Evolutionary conservation across 2,888 invertebrate species (phyloP), one percentile per base, ranked within the genome.

Genomic region (Hofmannophila pseudospretella): DNA sequence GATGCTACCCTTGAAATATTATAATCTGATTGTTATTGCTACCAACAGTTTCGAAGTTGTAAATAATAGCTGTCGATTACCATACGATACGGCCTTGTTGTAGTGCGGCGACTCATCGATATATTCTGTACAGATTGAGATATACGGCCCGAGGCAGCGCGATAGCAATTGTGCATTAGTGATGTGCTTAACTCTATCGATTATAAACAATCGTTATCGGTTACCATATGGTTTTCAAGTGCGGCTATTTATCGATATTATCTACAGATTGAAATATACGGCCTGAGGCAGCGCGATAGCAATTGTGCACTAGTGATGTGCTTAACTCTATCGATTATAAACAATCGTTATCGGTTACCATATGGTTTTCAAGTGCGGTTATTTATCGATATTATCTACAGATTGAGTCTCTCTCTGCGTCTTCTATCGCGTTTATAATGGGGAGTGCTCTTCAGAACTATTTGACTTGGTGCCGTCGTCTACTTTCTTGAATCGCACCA

Each of bases 91-190:
- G 58, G 38, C 47, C 42, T 51, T 38, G 37, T 51, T 38, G 37
- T 58, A 58, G 62, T 52, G 58, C 41, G 44, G 59, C 41, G 45
- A 42, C 41, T 49, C 47, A 51, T 58, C 49, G 63, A 62, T 60
- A 62, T 60, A 55, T 53, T 49, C 45, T 36, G 44, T 39, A 44
- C 44, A 54, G 55, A 66, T 66, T 61, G 36, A 42, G 42, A 42
- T 42, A 39, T 39, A 36, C 39, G 29, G 31, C 42, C 27, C 30
- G 31, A 34, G 42, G 42, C 36, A 13, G 30, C 25, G 12, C 32
- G 25, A 36, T 36, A 32, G 11, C 36, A 32, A 16, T 5, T 3
- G 16, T 16, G n/a, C n/a, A n/a, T n/a, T n/a, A n/a, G n/a, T n/a
- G n/a, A n/a, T n/a, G n/a, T n/a, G n/a, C n/a, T n/a, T n/a, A n/a